Percentiles rank a stretch among this genome's conserved stretches.
These are phyloP conservation scores for Eupsilia transversa DNA, from an alignment of 2,888 invertebrate species.

Conservation along the genomic window DNA sequence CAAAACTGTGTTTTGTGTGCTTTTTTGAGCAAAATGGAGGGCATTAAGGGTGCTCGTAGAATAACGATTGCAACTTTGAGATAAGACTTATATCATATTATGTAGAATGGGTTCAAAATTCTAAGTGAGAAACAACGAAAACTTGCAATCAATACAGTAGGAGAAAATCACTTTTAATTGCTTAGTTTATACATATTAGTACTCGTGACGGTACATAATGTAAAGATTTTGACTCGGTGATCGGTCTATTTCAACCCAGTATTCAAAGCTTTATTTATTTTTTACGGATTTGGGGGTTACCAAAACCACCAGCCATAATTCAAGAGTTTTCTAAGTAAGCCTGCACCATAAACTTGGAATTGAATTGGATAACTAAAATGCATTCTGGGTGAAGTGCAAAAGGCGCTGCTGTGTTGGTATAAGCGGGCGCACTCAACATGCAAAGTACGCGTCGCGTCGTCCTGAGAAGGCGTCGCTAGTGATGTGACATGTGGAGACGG, in stretches of 20 bases:
- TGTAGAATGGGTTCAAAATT: too few species aligned
- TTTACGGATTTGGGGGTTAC: background rate
- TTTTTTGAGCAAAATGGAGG: slow-evolving; percentile 1
- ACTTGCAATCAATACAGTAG: too few species aligned
- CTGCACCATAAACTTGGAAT: slow-evolving; percentile 58
- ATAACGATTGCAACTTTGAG: too few species aligned
- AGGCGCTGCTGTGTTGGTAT: slow-evolving; percentile 64
- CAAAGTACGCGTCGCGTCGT: slow-evolving; percentile 68
- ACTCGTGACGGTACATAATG: background rate
- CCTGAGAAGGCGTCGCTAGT: slow-evolving; percentile 55
- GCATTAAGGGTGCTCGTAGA: background rate
- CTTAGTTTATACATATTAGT: too few species aligned
- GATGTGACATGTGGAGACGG: slow-evolving; percentile 35
- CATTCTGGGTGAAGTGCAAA: slow-evolving; percentile 69
- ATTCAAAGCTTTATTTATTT: background rate
- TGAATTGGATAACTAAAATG: slow-evolving; percentile 68
- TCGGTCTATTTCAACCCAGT: background rate
- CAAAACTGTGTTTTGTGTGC: slow-evolving; percentile 15
- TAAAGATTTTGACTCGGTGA: too few species aligned
- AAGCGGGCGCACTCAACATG: slow-evolving; percentile 68
- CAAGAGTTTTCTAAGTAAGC: slow-evolving; percentile 15
- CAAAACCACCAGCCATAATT: background rate
- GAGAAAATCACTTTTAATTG: too few species aligned
- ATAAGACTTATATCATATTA: too few species aligned
- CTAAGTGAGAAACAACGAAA: too few species aligned